Evolutionary conservation across 2,888 invertebrate genomes (phyloP), one percentile per base, ranked within the genome.

Genomic region (Metopia argyrocephala): DNA sequence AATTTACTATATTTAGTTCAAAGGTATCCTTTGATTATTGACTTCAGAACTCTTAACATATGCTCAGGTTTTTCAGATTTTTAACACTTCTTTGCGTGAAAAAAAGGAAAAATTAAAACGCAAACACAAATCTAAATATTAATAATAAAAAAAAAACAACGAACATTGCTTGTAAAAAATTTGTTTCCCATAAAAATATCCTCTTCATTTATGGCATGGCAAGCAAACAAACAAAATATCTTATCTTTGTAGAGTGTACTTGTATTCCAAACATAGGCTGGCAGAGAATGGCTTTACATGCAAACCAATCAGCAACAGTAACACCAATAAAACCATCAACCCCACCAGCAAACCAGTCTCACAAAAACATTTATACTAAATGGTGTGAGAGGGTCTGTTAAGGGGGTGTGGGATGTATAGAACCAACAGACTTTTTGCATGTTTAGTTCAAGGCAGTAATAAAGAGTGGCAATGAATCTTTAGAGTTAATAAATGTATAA

Each of bases 391-490:
- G 31, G 9, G n/a, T n/a, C n/a, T n/a, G n/a, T n/a, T n/a, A n/a
- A n/a, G 31, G 1, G 12, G 31, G 31, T 9, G 15, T 9, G 38
- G 9, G 12, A 7, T 12, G 7, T 31, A 3, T 31, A 31, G 31
- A 12, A 31, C 2, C 9, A 12, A 12, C 21, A 59, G 69, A 69
- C 59, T 31, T 48, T 69, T 69, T 74, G 81, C 81, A 78, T 81
- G 81, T 81, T 81, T 28, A 65, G 64, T 78, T 78, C 78, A 78
- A 78, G 78, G 78, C 81, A 79, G 79, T 45, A 56, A 64, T 69
- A 56, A 74, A n/a, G 75, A 65, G 69, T 78, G 81, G 70, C 73
- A 73, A 74, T 78, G 81, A 78, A 74, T 70, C 48, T 52, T 15
- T n/a, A n/a, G n/a, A n/a, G n/a, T n/a, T n/a, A n/a, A n/a, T n/a